Conservation (phyloP, 2,888 invertebrate genomes). For the Crocallis elinguaria region DNA sequence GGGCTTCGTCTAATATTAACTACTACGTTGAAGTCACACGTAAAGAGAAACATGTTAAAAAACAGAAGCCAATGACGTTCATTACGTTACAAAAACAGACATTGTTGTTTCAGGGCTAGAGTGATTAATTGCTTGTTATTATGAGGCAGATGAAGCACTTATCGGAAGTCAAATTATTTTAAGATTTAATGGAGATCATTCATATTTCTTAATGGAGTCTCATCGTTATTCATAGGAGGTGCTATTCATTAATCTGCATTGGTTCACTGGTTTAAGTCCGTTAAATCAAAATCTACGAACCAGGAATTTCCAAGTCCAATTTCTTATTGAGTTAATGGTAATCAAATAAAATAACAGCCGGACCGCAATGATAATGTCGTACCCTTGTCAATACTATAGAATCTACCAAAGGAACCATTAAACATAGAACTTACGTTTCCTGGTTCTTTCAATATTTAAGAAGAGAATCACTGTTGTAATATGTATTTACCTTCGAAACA, state of each 20-base stretch:
- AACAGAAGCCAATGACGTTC: constrained; percentile 36
- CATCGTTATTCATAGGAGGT: constrained; percentile 9
- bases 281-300: constrained; percentile 16
- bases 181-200: constrained; percentile 15
- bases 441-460: constrained; percentile 49
- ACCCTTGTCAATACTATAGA: constrained; percentile 59
- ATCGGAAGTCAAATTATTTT: constrained; percentile 18
- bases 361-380: constrained; percentile 46
- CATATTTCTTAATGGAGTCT: constrained; percentile 4
- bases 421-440: constrained; percentile 46
- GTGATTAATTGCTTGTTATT: constrained; percentile 30
- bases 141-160: constrained; percentile 15
- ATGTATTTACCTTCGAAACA: constrained; percentile 17
- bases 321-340: constrained; percentile 47
- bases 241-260: constrained; percentile 3
- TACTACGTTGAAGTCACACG: constrained; percentile 54
- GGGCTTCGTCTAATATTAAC: constrained; percentile 80
- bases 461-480: constrained; percentile 18
- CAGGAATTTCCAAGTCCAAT: constrained; percentile 37
- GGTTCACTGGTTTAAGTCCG: background rate
- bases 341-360: constrained; percentile 48
- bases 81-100: constrained; percentile 27
- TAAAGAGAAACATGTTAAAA: constrained; percentile 46
- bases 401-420: constrained; percentile 43
- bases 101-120: constrained; percentile 26